These are phyloP conservation scores for Oncorhynchus kisutch DNA, from an alignment of 2,113 vertebrate species.

Conservation along the genomic window DNA sequence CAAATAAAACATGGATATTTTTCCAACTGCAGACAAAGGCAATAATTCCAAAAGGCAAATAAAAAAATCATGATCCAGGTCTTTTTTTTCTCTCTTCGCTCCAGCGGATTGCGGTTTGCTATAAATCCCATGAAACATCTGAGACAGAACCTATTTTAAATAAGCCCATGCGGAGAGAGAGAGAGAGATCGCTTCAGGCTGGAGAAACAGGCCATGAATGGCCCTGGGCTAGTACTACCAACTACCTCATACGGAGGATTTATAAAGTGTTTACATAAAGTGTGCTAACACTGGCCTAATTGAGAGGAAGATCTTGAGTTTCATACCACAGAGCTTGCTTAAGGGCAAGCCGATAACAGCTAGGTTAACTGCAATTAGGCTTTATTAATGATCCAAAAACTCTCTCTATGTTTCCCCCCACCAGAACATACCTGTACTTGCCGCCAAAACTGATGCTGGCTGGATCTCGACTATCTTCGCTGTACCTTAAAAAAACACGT, in stretches of 20 bases:
- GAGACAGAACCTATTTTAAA: slow-evolving; percentile 65
- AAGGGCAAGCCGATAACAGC: slow-evolving; percentile 69
- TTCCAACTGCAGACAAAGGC: slow-evolving; percentile 42
- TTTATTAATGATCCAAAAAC: slow-evolving; percentile 58
- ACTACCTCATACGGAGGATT: slow-evolving; percentile 47
- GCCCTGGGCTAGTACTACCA: slow-evolving; percentile 24
- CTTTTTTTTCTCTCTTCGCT: slow-evolving; percentile 26
- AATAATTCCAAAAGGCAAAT: slow-evolving; percentile 31
- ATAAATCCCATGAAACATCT: slow-evolving; percentile 56
- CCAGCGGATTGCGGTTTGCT: slow-evolving; percentile 62
- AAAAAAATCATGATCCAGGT: slow-evolving; percentile 30
- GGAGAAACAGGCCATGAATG: slow-evolving; percentile 22
- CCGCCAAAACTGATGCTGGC: slow-evolving; percentile 17
- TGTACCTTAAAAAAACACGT: slow-evolving; percentile 8
- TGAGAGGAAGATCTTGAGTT: slow-evolving; percentile 57
- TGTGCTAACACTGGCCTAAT: slow-evolving; percentile 46
- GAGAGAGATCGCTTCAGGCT: slow-evolving; percentile 24
- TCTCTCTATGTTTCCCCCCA: slow-evolving; percentile 36
- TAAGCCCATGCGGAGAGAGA: slow-evolving; percentile 44
- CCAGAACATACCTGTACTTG: slow-evolving; percentile 4
- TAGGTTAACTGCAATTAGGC: slow-evolving; percentile 60
- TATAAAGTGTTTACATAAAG: slow-evolving; percentile 66
- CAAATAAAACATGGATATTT: slow-evolving; percentile 47
- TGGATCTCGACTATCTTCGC: slow-evolving; percentile 32
- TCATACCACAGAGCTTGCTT: slow-evolving; percentile 58